Base-by-base conservation (phyloP, 2,113 vertebrate species). In the Orycteropus afer region DNA sequence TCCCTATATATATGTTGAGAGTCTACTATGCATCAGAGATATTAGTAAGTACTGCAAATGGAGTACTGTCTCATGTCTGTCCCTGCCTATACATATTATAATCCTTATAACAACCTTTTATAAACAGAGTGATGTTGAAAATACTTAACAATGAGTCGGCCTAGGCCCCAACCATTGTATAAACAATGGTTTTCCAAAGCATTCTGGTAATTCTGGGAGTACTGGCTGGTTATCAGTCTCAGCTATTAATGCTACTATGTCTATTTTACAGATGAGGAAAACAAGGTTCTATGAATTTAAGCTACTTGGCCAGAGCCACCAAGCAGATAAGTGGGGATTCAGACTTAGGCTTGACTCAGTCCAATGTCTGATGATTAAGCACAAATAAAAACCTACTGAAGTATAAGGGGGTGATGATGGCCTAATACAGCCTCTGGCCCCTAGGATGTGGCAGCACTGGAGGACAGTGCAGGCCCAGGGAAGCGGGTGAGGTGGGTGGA, bases 321-420 rank as follows among this genome's bases (percentile, higher is more conserved):
- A 87, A 86, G 86, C 51, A 84, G 51, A 78, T 76, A 53, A 88
- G 29, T n/a, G 49, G 57, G 10, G 45, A 71, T 53, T 89, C 29
- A 42, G 67, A 80, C 32, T 5, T 3, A 61, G 86, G 57, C 14
- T 22, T 78, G 76, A 53, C 83, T 63, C 49, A 63, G 32, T 34
- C 29, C 10, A 32, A 20, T 37, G 13, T 57, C 87, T 94, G 79
- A 55, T 29, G 32, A 0, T 55, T 76, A 67, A 63, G 23, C 13
- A 73, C 18, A 34, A 20, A 40, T 14, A 14, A 74, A 91, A 63
- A 71, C 34, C 45, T 79, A 17, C 29, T 17, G 4, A 40, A 53
- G 25, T 3, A 3, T 18, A n/a, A 51, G n/a, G 49, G 18, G 5
- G 32, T 15, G 53, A 34, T 0, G 2, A 15, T 11, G 73, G 78